These are phyloP conservation scores for Marasmarcha lunaedactyla DNA, from an alignment of 2,888 invertebrate genomes.

Conservation along the genomic window DNA sequence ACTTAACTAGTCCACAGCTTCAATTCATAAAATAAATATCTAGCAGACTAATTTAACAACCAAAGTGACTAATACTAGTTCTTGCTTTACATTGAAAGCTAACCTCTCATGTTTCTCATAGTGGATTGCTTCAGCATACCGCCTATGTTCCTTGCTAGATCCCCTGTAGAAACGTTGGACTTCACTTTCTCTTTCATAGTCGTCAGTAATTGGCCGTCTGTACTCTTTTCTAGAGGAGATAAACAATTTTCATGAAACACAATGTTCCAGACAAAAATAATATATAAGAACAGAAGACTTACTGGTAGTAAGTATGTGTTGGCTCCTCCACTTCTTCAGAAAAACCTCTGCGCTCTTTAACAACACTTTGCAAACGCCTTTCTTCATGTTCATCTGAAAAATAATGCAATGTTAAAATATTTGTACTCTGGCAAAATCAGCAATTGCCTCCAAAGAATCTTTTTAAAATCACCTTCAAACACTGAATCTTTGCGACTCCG, in stretches of 20 bases:
- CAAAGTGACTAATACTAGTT: too few species aligned
- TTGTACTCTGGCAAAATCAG: neutral
- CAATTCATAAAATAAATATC: too few species aligned
- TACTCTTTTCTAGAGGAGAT: conserved; percentile 39
- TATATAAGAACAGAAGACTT: conserved; percentile 20
- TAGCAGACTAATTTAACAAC: neutral
- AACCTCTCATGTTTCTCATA: too few species aligned
- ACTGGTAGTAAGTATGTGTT: conserved; percentile 55
- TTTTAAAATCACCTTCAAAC: conserved; percentile 35
- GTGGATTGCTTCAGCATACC: conserved; percentile 13
- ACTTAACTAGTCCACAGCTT: too few species aligned
- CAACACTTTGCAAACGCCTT: conserved; percentile 50
- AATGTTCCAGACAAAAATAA: neutral
- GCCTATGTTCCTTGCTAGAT: conserved; percentile 46
- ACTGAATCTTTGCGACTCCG: conserved; percentile 35
- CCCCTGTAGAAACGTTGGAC: conserved; percentile 55
- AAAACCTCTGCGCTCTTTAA: conserved; percentile 45
- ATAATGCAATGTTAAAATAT: neutral
- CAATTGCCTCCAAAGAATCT: too few species aligned
- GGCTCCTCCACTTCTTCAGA: conserved; percentile 44
- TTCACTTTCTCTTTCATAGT: conserved; percentile 45
- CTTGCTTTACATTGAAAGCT: too few species aligned
- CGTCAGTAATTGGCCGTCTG: conserved; percentile 33
- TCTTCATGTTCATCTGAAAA: conserved; percentile 28
- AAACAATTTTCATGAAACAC: too few species aligned